Percentiles rank a stretch among this genome's conserved stretches.
phyloP scores from a whole-genome alignment of 2,113 vertebrate species.

The Apeltes quadracus region DNA sequence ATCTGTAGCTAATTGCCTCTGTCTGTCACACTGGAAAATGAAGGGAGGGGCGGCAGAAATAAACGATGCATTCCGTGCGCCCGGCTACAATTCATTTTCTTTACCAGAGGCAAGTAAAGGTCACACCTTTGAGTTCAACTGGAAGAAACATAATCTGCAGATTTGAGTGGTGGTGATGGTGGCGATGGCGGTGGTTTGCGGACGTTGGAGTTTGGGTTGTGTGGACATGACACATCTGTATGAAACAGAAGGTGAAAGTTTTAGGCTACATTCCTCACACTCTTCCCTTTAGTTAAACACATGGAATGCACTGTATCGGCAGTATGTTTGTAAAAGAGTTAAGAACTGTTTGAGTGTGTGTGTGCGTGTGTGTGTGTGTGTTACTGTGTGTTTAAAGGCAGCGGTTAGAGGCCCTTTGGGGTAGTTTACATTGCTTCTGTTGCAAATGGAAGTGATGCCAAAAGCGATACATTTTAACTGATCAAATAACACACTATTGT shows the following conservation, averaged over 20 bases:
- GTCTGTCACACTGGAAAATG: conserved; percentile 57
- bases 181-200: not conserved
- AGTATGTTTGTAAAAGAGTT: not conserved
- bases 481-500: not conserved
- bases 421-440: not conserved
- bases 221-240: conserved; percentile 52
- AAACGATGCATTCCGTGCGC: conserved; percentile 12
- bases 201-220: not conserved
- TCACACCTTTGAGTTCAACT: conserved; percentile 9
- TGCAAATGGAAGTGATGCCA: not conserved
- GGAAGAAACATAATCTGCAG: not conserved
- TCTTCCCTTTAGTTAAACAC: conserved; percentile 55
- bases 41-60: conserved; percentile 20
- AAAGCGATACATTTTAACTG: not conserved
- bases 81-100: not conserved
- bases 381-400: not conserved
- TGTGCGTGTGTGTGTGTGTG: not conserved
- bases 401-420: not conserved
- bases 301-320: conserved; percentile 32
- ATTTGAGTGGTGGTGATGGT: not conserved
- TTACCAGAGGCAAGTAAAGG: conserved; percentile 1
- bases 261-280: conserved; percentile 37
- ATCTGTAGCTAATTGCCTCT: conserved; percentile 66
- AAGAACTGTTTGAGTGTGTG: not conserved
- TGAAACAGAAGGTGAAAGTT: conserved; percentile 59